Evolutionary conservation across 2,113 vertebrate genomes (phyloP).

Genomic region (Chaetodon auriga): DNA sequence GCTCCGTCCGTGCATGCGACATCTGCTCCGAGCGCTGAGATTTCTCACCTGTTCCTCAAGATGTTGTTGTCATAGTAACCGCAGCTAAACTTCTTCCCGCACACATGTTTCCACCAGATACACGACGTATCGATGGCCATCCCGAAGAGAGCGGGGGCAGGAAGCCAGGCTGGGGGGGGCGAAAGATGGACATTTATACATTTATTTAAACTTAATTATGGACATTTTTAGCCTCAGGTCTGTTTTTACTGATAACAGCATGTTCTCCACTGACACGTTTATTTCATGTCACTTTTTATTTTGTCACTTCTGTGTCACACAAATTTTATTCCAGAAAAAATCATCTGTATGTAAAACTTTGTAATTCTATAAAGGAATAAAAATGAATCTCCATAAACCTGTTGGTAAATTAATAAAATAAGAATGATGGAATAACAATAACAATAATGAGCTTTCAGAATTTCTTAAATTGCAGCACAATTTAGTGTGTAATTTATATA

Average conservation of each 20-base stretch:
- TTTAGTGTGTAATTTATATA: neutral
- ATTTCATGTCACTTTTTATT: too few relatives aligned
- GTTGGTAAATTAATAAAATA: neutral
- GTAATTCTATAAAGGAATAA: neutral
- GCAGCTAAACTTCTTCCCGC: conserved; percentile 86
- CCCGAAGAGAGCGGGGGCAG: conserved; percentile 91
- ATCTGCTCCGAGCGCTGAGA: neutral
- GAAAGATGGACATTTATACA: neutral
- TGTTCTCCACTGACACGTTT: too few relatives aligned
- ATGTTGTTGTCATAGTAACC: conserved; percentile 92
- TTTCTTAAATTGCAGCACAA: neutral
- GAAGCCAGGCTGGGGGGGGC: conserved; percentile 90
- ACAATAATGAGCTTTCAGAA: neutral
- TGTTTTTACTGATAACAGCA: too few relatives aligned
- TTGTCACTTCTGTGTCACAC: too few relatives aligned
- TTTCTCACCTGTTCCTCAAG: conserved; percentile 89
- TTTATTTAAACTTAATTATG: neutral
- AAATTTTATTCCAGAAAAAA: neutral
- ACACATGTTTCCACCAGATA: conserved; percentile 88
- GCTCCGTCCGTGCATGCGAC: neutral
- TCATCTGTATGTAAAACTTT: too few relatives aligned
- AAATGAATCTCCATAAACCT: neutral
- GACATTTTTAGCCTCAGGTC: too few relatives aligned
- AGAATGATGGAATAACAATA: neutral
- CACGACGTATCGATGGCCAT: conserved; percentile 92